Conservation (phyloP, 2,113 vertebrate genomes). For the Leptosomus discolor region DNA sequence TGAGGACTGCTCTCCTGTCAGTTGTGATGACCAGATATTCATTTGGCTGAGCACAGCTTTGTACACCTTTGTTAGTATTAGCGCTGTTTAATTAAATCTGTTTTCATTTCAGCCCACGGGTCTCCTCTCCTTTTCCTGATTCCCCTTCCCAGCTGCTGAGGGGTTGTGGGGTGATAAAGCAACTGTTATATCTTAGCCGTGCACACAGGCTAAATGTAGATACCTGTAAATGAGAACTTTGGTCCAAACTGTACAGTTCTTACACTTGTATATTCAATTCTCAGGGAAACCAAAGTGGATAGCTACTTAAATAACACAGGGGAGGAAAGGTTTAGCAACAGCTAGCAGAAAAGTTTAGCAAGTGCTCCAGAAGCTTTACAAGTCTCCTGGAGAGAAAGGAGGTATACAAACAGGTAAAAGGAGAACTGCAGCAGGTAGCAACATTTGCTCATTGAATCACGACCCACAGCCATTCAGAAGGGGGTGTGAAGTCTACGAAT, state of each 20-base stretch:
- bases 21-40: no score
- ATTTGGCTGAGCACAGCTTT: no score
- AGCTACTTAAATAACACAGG: not conserved
- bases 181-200: no score
- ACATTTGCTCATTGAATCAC: not conserved
- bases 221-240: not conserved
- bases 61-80: no score
- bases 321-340: not conserved
- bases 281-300: not conserved
- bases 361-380: not conserved
- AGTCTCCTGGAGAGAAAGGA: not conserved
- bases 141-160: no score
- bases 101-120: no score
- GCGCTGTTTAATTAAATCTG: no score
- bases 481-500: not conserved
- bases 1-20: no score
- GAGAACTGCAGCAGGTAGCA: not conserved
- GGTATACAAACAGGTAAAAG: not conserved
- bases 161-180: no score
- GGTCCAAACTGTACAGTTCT: not conserved
- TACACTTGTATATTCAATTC: not conserved
- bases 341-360: not conserved
- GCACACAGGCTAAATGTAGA: no score
- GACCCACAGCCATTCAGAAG: not conserved
- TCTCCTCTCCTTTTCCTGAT: no score